Conservation (phyloP, 2,797 vertebrate species). For the Champsocephalus gunnari region DNA sequence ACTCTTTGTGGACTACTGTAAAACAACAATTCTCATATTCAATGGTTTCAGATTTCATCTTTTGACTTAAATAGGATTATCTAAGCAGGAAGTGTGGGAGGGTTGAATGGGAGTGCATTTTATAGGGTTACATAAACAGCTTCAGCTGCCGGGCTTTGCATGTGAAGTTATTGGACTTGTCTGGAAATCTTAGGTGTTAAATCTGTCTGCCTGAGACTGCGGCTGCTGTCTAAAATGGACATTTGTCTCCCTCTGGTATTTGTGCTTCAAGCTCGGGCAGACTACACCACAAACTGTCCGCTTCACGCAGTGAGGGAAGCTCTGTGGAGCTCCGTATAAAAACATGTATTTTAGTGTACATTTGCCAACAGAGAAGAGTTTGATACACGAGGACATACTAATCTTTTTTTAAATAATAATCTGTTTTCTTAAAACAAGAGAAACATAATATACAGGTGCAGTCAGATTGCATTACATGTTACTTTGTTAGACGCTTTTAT, state of each 20-base stretch:
- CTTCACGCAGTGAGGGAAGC: neutral
- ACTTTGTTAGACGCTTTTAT: no score
- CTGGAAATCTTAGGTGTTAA: conserved; percentile 69
- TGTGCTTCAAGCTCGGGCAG: conserved; percentile 14
- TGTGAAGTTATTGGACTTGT: conserved; percentile 62
- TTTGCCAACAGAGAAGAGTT: conserved; percentile 15
- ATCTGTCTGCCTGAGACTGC: conserved; percentile 58
- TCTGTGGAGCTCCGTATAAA: conserved; percentile 4
- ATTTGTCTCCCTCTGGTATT: conserved; percentile 60
- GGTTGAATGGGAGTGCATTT: conserved; percentile 48
- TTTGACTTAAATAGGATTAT: conserved; percentile 64
- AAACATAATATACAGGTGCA: no score
- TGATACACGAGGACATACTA: neutral
- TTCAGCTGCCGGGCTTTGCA: conserved; percentile 56
- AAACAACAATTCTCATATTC: conserved; percentile 41
- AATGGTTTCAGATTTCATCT: conserved; percentile 46
- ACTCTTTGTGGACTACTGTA: conserved; percentile 39
- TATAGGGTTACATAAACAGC: conserved; percentile 71
- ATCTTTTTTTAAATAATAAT: neutral
- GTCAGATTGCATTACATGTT: neutral
- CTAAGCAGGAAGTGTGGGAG: conserved; percentile 67
- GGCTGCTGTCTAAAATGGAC: conserved; percentile 52
- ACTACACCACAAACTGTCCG: conserved; percentile 35
- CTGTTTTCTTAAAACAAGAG: neutral
- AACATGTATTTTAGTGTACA: neutral